Percentiles rank a stretch among this genome's conserved stretches.
These are phyloP conservation scores for Tenthredo livida DNA, from an alignment of 2,888 invertebrate species.

Conservation along the genomic window DNA sequence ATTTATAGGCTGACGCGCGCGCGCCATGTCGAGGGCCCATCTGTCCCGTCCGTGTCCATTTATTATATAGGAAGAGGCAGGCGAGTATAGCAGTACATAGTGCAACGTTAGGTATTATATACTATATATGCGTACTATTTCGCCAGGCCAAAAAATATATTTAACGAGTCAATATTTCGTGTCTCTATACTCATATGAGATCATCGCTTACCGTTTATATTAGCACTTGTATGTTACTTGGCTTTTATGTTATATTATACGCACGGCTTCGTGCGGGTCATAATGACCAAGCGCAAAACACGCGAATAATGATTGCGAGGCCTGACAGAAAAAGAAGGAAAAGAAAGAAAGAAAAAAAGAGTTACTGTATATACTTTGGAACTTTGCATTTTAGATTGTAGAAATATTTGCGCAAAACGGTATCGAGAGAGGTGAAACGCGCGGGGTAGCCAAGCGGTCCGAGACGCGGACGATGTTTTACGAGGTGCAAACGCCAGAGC, in stretches of 20 bases:
- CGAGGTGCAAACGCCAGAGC: slow-evolving; percentile 62
- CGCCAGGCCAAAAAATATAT: neutral
- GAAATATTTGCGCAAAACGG: slow-evolving; percentile 13
- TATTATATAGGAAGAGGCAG: neutral
- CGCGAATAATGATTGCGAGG: slow-evolving; percentile 4
- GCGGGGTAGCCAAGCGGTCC: neutral
- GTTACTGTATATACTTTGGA: neutral
- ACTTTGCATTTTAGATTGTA: neutral
- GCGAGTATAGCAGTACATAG: slow-evolving; percentile 1
- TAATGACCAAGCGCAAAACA: slow-evolving; percentile 2
- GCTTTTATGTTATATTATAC: neutral
- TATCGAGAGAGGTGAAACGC: slow-evolving; percentile 15
- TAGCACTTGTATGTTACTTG: slow-evolving; percentile 35
- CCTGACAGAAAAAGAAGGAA: neutral
- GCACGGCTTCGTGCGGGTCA: neutral
- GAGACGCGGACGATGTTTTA: slow-evolving; percentile 57
- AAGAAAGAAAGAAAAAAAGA: neutral
- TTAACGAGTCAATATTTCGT: slow-evolving; percentile 16
- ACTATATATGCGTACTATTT: neutral
- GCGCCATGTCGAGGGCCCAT: slow-evolving; percentile 42
- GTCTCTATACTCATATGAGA: slow-evolving; percentile 16
- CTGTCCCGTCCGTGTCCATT: slow-evolving; percentile 5
- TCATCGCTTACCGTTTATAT: slow-evolving; percentile 48
- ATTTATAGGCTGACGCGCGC: slow-evolving; percentile 41
- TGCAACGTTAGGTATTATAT: neutral